Evolutionary conservation across 1,140 invertebrate genomes (phyloP).

Genomic region (Neotoxoptera formosana): DNA sequence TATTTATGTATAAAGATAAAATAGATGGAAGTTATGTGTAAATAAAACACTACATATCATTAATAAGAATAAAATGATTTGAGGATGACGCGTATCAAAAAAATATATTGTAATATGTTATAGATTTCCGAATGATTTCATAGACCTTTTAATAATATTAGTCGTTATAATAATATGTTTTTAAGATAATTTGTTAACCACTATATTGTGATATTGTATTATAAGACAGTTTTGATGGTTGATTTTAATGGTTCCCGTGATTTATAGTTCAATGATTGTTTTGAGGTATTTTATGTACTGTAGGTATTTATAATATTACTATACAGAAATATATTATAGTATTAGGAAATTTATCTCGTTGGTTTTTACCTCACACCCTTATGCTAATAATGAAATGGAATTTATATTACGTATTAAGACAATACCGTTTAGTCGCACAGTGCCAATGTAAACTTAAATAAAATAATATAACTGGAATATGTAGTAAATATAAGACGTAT

Average conservation of each 20-base stretch:
- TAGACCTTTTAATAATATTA: background rate
- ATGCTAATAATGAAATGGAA: background rate
- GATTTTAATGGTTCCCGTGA: no score
- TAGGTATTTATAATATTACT: background rate
- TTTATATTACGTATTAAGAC: background rate
- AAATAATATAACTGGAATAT: background rate
- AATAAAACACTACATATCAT: background rate
- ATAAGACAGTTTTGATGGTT: background rate
- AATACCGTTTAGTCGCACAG: background rate
- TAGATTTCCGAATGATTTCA: background rate
- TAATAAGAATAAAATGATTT: background rate
- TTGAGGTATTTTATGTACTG: background rate
- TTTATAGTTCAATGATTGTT: background rate
- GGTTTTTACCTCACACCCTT: background rate
- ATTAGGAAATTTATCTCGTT: background rate
- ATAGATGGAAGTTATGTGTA: background rate
- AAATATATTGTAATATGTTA: background rate
- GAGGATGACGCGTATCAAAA: background rate
- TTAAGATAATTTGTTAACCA: no score
- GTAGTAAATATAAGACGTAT: no score
- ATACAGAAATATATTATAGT: background rate
- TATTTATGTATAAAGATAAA: background rate
- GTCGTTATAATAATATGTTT: no score
- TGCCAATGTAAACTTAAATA: background rate
- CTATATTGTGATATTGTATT: background rate